These are phyloP conservation scores for Trichomycterus rosablanca DNA, from an alignment of 2,113 vertebrate species.

Conservation along the genomic window DNA sequence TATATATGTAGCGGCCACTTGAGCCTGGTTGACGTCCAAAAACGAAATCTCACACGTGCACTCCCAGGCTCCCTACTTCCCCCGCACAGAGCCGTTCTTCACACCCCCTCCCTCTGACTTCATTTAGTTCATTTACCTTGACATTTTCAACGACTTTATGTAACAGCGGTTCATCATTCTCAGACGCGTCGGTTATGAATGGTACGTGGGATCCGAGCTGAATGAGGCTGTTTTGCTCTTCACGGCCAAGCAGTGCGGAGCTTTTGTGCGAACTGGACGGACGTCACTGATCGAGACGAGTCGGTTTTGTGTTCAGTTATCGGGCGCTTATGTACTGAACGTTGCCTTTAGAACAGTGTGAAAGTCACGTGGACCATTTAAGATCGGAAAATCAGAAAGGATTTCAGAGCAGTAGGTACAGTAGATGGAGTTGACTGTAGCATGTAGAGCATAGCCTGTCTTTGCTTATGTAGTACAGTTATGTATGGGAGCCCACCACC, in stretches of 20 bases:
- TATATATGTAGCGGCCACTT: too few relatives aligned
- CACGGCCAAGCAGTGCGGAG: conserved; percentile 18
- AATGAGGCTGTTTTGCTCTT: conserved; percentile 20
- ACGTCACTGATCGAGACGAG: not conserved
- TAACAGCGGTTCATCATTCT: conserved; percentile 40
- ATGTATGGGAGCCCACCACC: too few relatives aligned
- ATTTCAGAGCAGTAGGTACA: too few relatives aligned
- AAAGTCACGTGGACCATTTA: too few relatives aligned
- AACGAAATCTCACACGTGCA: not conserved
- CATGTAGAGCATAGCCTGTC: too few relatives aligned
- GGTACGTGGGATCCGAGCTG: conserved; percentile 26
- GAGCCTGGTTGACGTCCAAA: not conserved
- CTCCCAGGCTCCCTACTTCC: not conserved
- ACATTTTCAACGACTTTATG: conserved; percentile 46
- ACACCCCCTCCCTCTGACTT: conserved; percentile 1
- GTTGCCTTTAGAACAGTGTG: too few relatives aligned
- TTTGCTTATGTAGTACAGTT: too few relatives aligned
- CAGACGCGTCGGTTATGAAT: conserved; percentile 22
- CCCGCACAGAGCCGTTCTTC: conserved; percentile 2
- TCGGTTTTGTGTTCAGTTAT: not conserved
- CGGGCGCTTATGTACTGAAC: not conserved
- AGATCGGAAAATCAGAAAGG: too few relatives aligned
- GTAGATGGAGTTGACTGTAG: too few relatives aligned
- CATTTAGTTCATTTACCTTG: conserved; percentile 47
- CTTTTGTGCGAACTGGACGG: conserved; percentile 5